phyloP scores from a whole-genome alignment of 2,888 invertebrate genomes.

The Rhaphigaster nebulosa region DNA sequence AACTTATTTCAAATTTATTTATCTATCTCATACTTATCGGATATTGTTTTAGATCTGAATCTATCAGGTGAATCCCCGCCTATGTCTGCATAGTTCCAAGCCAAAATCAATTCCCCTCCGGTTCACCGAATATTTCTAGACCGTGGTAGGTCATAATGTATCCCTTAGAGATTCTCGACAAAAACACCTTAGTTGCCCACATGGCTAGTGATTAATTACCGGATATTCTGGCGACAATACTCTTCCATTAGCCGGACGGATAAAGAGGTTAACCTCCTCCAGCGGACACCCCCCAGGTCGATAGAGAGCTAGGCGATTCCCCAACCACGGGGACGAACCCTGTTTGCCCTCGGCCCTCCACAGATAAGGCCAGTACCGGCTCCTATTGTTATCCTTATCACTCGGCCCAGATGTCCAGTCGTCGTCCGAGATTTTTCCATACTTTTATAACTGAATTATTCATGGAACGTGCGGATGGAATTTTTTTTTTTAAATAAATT shows the following conservation, averaged over 20 bases:
- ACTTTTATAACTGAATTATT: conserved; percentile 39
- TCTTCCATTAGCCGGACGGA: conserved; percentile 4
- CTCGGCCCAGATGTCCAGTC: conserved; percentile 23
- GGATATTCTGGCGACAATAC: conserved; percentile 4
- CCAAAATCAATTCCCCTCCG: not conserved
- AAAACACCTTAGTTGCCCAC: conserved; percentile 6
- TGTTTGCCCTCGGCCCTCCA: not conserved
- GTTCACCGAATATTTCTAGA: too few species aligned
- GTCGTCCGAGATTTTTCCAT: not conserved
- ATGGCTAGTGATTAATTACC: not conserved
- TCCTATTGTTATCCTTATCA: conserved; percentile 38
- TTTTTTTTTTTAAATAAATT: not conserved
- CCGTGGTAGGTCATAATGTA: not conserved
- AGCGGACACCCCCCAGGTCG: not conserved
- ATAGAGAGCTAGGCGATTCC: not conserved
- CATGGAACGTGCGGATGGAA: not conserved
- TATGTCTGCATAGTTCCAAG: not conserved
- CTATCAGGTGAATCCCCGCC: too few species aligned
- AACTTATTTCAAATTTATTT: too few species aligned
- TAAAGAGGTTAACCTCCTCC: not conserved
- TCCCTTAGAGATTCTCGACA: not conserved
- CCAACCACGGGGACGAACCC: not conserved
- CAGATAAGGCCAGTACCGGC: not conserved
- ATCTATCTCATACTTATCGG: too few species aligned
- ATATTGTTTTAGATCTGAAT: too few species aligned